These are phyloP conservation scores for Raja brachyura DNA, from an alignment of 2,113 vertebrate genomes.

Conservation along the genomic window DNA sequence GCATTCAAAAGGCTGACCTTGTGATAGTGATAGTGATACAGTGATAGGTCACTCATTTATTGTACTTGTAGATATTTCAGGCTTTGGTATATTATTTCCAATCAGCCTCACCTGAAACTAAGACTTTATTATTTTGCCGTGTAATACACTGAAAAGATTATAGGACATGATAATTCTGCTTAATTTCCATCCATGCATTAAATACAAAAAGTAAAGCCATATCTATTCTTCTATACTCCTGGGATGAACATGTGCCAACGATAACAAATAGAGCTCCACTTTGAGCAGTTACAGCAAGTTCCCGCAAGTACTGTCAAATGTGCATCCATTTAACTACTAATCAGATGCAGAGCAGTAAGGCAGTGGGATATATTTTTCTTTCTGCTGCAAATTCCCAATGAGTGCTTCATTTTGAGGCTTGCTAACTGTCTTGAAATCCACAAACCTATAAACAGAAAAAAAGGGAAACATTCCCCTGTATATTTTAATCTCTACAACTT, in stretches of 20 bases:
- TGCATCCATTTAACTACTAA: not conserved
- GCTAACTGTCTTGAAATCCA: not conserved
- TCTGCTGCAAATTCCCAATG: not conserved
- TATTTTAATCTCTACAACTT: too few species aligned
- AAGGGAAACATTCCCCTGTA: not conserved
- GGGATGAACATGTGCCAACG: not conserved
- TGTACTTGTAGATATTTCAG: not conserved
- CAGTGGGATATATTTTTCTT: not conserved
- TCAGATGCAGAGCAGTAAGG: not conserved
- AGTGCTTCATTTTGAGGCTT: not conserved
- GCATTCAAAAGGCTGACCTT: not conserved
- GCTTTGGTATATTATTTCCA: not conserved
- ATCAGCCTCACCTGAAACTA: not conserved
- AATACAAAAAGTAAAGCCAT: not conserved
- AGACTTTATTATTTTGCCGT: not conserved
- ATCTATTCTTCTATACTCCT: not conserved
- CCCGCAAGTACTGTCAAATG: not conserved
- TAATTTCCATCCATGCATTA: constrained; percentile 17
- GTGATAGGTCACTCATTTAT: not conserved
- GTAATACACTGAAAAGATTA: not conserved
- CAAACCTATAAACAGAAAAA: not conserved
- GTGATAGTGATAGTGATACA: too few species aligned
- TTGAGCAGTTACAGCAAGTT: constrained; percentile 7
- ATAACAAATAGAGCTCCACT: not conserved
- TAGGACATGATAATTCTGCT: not conserved